Conservation (phyloP, 2,888 invertebrate genomes). For the Campaea margaritaria region DNA sequence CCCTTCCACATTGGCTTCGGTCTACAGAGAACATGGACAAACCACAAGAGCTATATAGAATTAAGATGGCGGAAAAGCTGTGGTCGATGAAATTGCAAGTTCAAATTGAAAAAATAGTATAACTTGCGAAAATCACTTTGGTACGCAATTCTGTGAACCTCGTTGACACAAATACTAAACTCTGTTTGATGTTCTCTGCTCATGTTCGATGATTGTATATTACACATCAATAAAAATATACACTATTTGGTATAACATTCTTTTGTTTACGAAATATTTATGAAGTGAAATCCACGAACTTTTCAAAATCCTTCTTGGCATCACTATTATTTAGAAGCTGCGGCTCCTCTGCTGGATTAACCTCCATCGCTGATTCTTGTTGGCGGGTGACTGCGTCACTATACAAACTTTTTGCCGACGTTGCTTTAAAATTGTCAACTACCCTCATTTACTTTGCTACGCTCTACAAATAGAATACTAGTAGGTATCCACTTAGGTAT, state of each 20-base stretch:
- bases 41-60: constrained; percentile 16
- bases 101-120: background rate
- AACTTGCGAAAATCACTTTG: too few relatives aligned
- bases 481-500: background rate
- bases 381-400: constrained; percentile 24
- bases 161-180: too few relatives aligned
- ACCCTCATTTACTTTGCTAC: constrained; percentile 19
- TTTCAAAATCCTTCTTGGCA: constrained; percentile 34
- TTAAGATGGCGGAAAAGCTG: constrained; percentile 16
- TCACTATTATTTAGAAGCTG: constrained; percentile 29
- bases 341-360: constrained; percentile 30
- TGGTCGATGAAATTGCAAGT: constrained; percentile 2
- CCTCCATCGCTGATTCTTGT: constrained; percentile 41
- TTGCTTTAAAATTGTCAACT: constrained; percentile 1
- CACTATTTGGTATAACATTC: too few relatives aligned
- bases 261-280: too few relatives aligned
- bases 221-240: too few relatives aligned
- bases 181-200: too few relatives aligned
- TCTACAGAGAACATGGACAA: background rate
- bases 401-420: constrained; percentile 1
- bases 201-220: too few relatives aligned
- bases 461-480: too few relatives aligned
- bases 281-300: constrained; percentile 25
- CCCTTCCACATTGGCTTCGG: constrained; percentile 6
- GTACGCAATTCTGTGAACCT: too few relatives aligned